These are phyloP conservation scores for Melieria picta DNA, from an alignment of 2,888 invertebrate species.

Conservation along the genomic window DNA sequence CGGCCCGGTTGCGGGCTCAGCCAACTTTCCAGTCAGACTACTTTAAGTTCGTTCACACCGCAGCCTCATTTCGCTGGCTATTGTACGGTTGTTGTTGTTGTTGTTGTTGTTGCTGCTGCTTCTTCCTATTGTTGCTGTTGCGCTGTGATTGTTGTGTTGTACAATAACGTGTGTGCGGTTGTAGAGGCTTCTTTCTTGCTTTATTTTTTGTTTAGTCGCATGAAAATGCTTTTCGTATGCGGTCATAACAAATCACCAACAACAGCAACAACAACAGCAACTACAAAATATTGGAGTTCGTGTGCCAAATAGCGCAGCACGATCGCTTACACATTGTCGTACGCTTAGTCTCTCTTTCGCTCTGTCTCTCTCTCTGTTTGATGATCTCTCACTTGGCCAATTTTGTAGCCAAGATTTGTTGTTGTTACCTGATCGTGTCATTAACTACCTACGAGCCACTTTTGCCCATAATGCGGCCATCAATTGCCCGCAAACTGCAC, in stretches of 20 bases:
- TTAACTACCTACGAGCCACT: too few relatives aligned
- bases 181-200: slow-evolving; percentile 1
- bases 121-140: not conserved
- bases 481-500: too few relatives aligned
- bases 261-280: not conserved
- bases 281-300: not conserved
- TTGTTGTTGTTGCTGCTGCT: slow-evolving; percentile 8
- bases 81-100: slow-evolving; percentile 17
- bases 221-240: slow-evolving; percentile 8
- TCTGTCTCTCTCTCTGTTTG: not conserved
- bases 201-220: not conserved
- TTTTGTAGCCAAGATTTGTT: too few relatives aligned
- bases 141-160: too few relatives aligned
- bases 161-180: not conserved
- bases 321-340: not conserved
- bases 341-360: not conserved
- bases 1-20: not conserved
- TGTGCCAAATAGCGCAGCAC: slow-evolving; percentile 3
- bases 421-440: too few relatives aligned
- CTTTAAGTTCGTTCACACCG: slow-evolving; percentile 65
- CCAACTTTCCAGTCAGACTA: slow-evolving; percentile 62
- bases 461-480: too few relatives aligned
- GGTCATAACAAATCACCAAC: slow-evolving; percentile 4
- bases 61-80: slow-evolving; percentile 25
- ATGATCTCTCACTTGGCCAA: too few relatives aligned